These are phyloP conservation scores for Pyrrhosoma nymphula DNA, from an alignment of 2,888 invertebrate species.

Conservation along the genomic window DNA sequence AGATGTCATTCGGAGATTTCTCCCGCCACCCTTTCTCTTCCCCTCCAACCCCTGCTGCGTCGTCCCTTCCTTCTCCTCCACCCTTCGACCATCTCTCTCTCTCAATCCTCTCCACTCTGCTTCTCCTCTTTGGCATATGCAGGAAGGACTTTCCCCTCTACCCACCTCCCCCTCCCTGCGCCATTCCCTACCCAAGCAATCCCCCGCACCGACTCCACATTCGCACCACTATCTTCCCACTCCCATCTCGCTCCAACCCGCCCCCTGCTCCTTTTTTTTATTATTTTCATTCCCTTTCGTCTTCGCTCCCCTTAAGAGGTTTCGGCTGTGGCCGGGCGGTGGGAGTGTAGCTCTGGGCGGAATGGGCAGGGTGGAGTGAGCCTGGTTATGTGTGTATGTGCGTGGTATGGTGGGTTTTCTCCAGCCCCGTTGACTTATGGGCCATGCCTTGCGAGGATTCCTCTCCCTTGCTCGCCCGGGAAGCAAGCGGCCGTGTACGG, in stretches of 20 bases:
- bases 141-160: not conserved
- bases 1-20: slow-evolving; percentile 53
- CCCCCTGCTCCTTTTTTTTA: slow-evolving; percentile 22
- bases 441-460: slow-evolving; percentile 30
- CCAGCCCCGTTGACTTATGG: slow-evolving; percentile 50
- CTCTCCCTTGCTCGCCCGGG: not conserved
- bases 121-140: not conserved
- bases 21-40: not conserved
- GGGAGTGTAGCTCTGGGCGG: not conserved
- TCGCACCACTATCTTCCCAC: not conserved
- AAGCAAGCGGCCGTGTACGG: not conserved
- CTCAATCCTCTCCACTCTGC: not conserved
- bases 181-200: too few species aligned
- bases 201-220: too few species aligned
- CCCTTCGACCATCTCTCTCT: not conserved
- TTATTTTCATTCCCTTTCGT: slow-evolving; percentile 41
- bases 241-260: not conserved
- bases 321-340: not conserved
- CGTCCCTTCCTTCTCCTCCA: not conserved
- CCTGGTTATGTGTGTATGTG: not conserved
- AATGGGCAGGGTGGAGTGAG: not conserved
- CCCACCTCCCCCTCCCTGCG: not conserved
- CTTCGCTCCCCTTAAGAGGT: not conserved
- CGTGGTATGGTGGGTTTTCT: slow-evolving; percentile 4
- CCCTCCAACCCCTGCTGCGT: not conserved